Conservation (phyloP, 2,113 vertebrate species). For the Mormyrus lacerda region DNA sequence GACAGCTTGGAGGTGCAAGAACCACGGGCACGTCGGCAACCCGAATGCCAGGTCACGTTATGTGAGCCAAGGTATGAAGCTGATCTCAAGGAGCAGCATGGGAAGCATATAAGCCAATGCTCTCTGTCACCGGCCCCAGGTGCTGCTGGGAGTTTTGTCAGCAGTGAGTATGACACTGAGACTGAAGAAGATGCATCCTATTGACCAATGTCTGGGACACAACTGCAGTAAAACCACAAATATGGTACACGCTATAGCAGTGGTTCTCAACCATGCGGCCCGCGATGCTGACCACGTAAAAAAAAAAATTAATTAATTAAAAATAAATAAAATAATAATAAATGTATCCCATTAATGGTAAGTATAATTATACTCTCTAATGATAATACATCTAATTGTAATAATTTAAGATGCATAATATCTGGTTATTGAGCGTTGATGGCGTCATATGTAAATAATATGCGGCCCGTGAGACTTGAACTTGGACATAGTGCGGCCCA, state of each 20-base stretch:
- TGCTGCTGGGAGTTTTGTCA: conserved; percentile 1
- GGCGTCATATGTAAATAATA: too few relatives aligned
- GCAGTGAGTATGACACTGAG: neutral
- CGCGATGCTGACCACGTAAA: too few relatives aligned
- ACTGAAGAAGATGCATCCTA: neutral
- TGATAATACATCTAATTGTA: too few relatives aligned
- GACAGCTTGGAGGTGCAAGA: neutral
- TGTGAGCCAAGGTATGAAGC: neutral
- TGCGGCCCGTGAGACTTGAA: too few relatives aligned
- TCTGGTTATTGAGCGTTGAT: too few relatives aligned
- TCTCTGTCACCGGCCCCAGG: neutral
- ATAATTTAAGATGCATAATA: too few relatives aligned
- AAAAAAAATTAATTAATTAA: too few relatives aligned
- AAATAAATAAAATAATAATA: too few relatives aligned
- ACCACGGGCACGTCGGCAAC: neutral
- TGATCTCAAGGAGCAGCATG: neutral
- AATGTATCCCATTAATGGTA: too few relatives aligned
- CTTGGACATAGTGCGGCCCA: too few relatives aligned
- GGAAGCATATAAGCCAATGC: neutral
- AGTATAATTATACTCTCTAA: too few relatives aligned
- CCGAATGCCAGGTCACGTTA: neutral
- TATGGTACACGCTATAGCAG: neutral
- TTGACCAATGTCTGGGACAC: neutral
- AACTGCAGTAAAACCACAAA: neutral
- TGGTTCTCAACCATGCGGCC: too few relatives aligned